Evolutionary conservation across 2,888 invertebrate genomes (phyloP).

Genomic region (Callyntrura guangdongensis): DNA sequence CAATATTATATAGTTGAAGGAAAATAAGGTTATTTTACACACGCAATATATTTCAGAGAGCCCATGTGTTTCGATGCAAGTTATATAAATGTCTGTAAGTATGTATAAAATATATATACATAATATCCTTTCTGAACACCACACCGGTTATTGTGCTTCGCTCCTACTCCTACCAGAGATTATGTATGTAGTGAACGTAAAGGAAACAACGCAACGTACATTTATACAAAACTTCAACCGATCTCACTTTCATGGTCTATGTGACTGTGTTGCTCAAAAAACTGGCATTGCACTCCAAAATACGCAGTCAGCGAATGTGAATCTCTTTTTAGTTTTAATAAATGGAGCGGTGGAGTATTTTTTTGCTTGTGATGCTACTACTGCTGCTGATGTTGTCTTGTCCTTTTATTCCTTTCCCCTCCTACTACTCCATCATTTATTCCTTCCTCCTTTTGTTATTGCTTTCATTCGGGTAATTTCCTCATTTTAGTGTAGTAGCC

Average conservation of each 20-base stretch:
- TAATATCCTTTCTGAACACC: slow-evolving; percentile 48
- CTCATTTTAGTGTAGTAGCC: slow-evolving; percentile 68
- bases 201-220: neutral
- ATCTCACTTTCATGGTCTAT: slow-evolving; percentile 59
- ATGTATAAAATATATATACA: neutral
- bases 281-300: slow-evolving; percentile 56
- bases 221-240: slow-evolving; percentile 5
- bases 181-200: slow-evolving; percentile 3
- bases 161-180: slow-evolving; percentile 12
- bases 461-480: slow-evolving; percentile 77
- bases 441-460: slow-evolving; percentile 75
- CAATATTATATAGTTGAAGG: neutral
- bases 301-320: slow-evolving; percentile 59
- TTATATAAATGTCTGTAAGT: neutral
- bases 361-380: slow-evolving; percentile 49
- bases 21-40: neutral
- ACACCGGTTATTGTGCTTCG: slow-evolving; percentile 48
- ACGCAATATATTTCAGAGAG: neutral
- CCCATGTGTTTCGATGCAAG: neutral
- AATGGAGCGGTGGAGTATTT: slow-evolving; percentile 71
- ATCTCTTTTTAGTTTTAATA: slow-evolving; percentile 77
- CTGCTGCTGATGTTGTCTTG: slow-evolving; percentile 68
- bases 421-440: slow-evolving; percentile 79
- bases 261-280: slow-evolving; percentile 28
- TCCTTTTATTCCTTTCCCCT: slow-evolving; percentile 73